Percentiles rank a stretch among this genome's conserved stretches.
Evolutionary conservation across 2,888 invertebrate species (phyloP).

Genomic region (Pharmacophagus antenor): DNA sequence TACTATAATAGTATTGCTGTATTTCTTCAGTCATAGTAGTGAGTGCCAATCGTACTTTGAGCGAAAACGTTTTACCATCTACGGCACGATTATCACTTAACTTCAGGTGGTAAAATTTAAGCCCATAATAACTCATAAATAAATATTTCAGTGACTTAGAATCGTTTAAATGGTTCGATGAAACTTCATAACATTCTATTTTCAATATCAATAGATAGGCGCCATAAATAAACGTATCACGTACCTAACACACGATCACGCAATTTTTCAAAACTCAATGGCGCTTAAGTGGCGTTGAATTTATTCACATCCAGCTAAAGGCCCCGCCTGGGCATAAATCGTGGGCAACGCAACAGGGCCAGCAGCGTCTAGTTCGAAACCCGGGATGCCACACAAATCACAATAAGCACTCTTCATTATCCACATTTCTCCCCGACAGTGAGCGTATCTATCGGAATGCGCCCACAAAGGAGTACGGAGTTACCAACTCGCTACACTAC

Average conservation of each 20-base stretch:
- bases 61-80: too few species aligned
- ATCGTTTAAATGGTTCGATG: neutral
- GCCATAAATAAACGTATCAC: neutral
- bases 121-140: too few species aligned
- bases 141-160: too few species aligned
- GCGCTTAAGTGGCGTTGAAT: slow-evolving; percentile 40
- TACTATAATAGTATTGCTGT: too few species aligned
- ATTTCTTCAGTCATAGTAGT: too few species aligned
- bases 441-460: slow-evolving; percentile 76
- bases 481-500: slow-evolving; percentile 71
- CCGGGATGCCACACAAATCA: slow-evolving; percentile 70
- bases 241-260: slow-evolving; percentile 31
- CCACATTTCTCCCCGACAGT: slow-evolving; percentile 66
- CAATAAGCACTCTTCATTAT: slow-evolving; percentile 77
- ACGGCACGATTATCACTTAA: too few species aligned
- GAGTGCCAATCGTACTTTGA: too few species aligned
- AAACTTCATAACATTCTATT: neutral
- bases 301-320: slow-evolving; percentile 47
- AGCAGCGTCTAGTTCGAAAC: slow-evolving; percentile 52
- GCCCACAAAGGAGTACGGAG: slow-evolving; percentile 71
- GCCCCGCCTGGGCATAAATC: slow-evolving; percentile 45
- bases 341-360: slow-evolving; percentile 38
- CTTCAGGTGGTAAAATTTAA: too few species aligned
- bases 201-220: neutral
- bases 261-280: slow-evolving; percentile 37